phyloP scores from a whole-genome alignment of 2,797 vertebrate genomes.

The Steatocranus sp. region DNA sequence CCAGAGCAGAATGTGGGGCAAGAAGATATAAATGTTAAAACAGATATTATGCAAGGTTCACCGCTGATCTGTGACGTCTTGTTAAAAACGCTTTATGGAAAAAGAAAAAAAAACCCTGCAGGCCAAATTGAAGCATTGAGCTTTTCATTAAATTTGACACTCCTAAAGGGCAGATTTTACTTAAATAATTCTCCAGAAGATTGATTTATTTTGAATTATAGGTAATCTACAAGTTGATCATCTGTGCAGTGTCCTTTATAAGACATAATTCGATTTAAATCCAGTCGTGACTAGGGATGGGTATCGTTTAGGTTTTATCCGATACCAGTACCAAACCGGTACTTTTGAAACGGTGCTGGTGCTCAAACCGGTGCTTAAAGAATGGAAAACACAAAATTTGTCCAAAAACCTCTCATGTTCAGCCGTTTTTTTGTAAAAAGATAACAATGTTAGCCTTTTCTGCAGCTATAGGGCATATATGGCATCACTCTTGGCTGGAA shows the following conservation, averaged over 20 bases:
- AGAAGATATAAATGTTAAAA: slow-evolving; percentile 11
- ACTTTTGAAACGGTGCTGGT: too few species aligned
- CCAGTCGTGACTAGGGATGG: too few species aligned
- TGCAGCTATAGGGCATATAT: too few species aligned
- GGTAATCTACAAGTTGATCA: slow-evolving; percentile 1
- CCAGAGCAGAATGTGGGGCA: slow-evolving; percentile 9
- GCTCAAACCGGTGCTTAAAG: too few species aligned
- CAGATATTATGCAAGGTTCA: neutral
- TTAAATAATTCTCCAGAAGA: neutral
- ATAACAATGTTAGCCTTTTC: too few species aligned
- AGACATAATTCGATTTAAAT: neutral
- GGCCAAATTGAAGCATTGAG: slow-evolving; percentile 3
- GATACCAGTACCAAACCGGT: too few species aligned
- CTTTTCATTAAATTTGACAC: neutral
- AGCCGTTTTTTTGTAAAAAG: too few species aligned
- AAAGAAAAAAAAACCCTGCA: neutral
- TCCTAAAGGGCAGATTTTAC: slow-evolving; percentile 10
- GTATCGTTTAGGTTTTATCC: too few species aligned
- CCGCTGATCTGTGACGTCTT: neutral
- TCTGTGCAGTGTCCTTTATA: neutral
- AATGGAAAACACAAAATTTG: too few species aligned
- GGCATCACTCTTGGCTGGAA: too few species aligned
- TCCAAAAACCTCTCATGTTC: too few species aligned
- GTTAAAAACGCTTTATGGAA: neutral
- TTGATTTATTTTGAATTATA: slow-evolving; percentile 7